Evolutionary conservation across 2,797 vertebrate species (phyloP), one percentile per base, ranked within the genome.

Genomic region (Taeniopygia guttata): DNA sequence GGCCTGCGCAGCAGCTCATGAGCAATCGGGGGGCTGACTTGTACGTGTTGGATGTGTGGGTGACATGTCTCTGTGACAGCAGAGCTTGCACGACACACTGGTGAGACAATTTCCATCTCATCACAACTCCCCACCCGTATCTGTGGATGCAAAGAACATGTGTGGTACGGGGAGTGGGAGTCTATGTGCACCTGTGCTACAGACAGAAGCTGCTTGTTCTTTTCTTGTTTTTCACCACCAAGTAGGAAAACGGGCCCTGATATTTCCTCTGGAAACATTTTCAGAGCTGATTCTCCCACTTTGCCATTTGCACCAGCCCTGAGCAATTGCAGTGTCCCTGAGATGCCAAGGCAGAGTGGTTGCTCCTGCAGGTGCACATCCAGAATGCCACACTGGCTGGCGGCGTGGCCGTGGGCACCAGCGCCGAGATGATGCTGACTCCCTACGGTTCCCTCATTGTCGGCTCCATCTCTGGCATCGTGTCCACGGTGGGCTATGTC

Each of bases 301-400:
- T 73, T 82, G 42, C 63, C 70, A 66, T 68, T 94, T 73, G 32
- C 63, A 58, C 62, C 32, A 13, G 36, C 21, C 60, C 84, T 48
- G 49, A 82, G 66, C 68, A 68, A 32, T 42, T 52, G 29, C 52
- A 15, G 0, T 51, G n/a, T 70, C 49, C 27, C 49, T 2, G 2
- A 77, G 91, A 45, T 91, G 83, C 66, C 80, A 70, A 91, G 51
- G 56, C 51, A 68, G 25, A 42, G 40, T 0, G 43, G 14, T 87
- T 96, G 45, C 49, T 95, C 89, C 51, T 69, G 42, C 97, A 99
- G 99, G 99, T 99, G 23, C 99, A 99, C 83, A 98, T 99, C 95
- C 99, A 99, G 97, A 99, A 99, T 0, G 98, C 99, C 90, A 99
- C 99, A 0, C 96, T 99, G 81, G 99, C 99, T 0, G 99, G 98